phyloP scores from a whole-genome alignment of 2,888 invertebrate genomes.

The Pardosa pseudoannulata region DNA sequence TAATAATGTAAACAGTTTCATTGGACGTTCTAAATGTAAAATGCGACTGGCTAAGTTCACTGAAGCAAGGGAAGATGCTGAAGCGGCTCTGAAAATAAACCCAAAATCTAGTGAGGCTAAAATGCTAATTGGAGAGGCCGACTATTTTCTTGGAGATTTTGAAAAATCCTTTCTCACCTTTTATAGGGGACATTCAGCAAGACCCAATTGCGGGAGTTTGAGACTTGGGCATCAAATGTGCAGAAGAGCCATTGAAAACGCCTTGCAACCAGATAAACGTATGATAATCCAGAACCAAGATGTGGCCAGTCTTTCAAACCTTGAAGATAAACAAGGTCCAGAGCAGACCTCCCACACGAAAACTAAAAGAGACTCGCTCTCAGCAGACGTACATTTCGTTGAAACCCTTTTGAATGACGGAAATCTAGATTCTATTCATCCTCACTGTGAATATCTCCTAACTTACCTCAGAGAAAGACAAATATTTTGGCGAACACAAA shows the following conservation, averaged over 20 bases:
- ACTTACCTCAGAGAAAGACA: not conserved
- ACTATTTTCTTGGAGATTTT: slow-evolving; percentile 50
- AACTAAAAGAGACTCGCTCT: not conserved
- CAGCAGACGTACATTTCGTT: slow-evolving; percentile 1
- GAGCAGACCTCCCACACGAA: not conserved
- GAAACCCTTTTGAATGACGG: not conserved
- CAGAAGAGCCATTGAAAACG: slow-evolving; percentile 35
- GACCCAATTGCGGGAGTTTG: slow-evolving; percentile 26
- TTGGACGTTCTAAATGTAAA: slow-evolving; percentile 30
- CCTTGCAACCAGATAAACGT: slow-evolving; percentile 14
- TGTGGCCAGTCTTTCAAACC: not conserved
- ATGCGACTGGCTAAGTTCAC: slow-evolving; percentile 2
- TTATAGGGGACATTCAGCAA: slow-evolving; percentile 7
- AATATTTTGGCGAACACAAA: slow-evolving; percentile 30
- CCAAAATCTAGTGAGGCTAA: slow-evolving; percentile 30
- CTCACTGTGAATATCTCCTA: not conserved
- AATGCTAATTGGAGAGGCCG: slow-evolving; percentile 18
- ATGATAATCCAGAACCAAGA: slow-evolving; percentile 10
- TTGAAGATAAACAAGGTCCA: not conserved
- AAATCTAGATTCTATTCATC: not conserved
- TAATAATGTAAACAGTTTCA: slow-evolving; percentile 16
- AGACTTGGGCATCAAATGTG: slow-evolving; percentile 34
- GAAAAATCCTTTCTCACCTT: slow-evolving; percentile 38
- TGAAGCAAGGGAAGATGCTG: slow-evolving; percentile 28
- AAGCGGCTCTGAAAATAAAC: slow-evolving; percentile 7